Base-by-base conservation (phyloP, 2,113 vertebrate genomes). In the Pedetes capensis region DNA sequence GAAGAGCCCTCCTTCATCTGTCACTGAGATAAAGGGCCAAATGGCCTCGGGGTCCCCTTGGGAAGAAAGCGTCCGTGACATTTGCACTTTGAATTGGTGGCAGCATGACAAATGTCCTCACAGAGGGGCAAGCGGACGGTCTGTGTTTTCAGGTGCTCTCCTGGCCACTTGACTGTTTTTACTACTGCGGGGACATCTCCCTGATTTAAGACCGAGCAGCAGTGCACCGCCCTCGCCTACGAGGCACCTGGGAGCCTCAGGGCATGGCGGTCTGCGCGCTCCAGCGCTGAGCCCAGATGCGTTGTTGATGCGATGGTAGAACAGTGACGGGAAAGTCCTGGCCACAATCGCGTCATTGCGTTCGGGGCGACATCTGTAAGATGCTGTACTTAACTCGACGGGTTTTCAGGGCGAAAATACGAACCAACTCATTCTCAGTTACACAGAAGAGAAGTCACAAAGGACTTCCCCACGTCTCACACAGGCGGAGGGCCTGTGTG, bases 101-200 rank as follows among this genome's bases (percentile, higher is more conserved):
- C 3, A 7, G 55, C n/a, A 17, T 87, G 57, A 92, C 25, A 87
- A 90, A 96, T 47, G 80, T 61, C 82, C 95, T 88, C 29, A 59
- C 20, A 89, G 79, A 80, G 55, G 78, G 8, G 93, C 4, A 82
- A 47, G 61, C 0, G 20, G 71, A 64, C 0, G 20, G 71, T 51
- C 86, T 87, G 86, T 87, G 78, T 89, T 29, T 89, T 81, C 93
- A 81, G 91, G 74, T 90, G 96, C 59, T 91, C 95, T 63, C 89
- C 17, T 23, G 32, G 79, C 51, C 4, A 32, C 57, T n/a, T 14
- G 42, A 82, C 92, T 92, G 82, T 59, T 96, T 96, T 94, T 63
- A 44, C 71, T 94, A 68, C 34, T 71, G 89, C 86, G 10, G 64
- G 32, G 80, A 78, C 57, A 16, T 1, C 59, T 14, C 51, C 71